Conservation (phyloP, 2,113 vertebrate species). For the Hyperopisus bebe region DNA sequence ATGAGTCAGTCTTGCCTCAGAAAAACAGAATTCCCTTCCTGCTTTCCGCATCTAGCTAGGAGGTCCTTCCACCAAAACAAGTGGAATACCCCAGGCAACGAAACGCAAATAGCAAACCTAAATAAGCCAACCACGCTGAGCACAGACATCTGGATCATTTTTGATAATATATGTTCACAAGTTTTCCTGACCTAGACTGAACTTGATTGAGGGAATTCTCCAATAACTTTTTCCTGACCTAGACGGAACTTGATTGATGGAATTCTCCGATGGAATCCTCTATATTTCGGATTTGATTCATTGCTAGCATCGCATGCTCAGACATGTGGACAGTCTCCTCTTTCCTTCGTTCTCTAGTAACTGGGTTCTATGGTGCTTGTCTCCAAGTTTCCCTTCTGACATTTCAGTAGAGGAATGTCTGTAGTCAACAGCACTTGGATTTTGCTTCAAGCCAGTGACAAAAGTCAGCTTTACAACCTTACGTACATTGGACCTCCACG, state of each 20-base stretch:
- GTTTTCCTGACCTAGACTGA: neutral
- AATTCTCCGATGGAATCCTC: neutral
- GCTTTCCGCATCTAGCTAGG: neutral
- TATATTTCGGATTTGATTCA: neutral
- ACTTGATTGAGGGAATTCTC: neutral
- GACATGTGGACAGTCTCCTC: neutral
- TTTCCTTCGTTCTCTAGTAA: neutral
- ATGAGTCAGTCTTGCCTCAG: slow-evolving; percentile 31
- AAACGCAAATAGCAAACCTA: neutral
- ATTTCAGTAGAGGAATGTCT: neutral
- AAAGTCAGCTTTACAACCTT: neutral
- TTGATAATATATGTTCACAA: neutral
- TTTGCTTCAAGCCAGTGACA: neutral
- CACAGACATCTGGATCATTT: neutral
- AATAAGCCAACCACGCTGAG: neutral
- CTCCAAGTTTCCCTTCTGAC: neutral
- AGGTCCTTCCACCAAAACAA: neutral
- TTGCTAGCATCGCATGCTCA: neutral
- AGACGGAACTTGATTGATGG: neutral
- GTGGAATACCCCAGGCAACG: neutral
- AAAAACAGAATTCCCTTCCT: slow-evolving; percentile 28
- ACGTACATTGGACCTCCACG: neutral
- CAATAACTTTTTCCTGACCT: neutral
- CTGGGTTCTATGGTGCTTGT: neutral
- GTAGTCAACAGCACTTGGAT: neutral